A percentile compares a stretch with the other conserved stretches of the same genome.
phyloP scores from a whole-genome alignment of 2,797 vertebrate species.

The Micrastur ruficollis region DNA sequence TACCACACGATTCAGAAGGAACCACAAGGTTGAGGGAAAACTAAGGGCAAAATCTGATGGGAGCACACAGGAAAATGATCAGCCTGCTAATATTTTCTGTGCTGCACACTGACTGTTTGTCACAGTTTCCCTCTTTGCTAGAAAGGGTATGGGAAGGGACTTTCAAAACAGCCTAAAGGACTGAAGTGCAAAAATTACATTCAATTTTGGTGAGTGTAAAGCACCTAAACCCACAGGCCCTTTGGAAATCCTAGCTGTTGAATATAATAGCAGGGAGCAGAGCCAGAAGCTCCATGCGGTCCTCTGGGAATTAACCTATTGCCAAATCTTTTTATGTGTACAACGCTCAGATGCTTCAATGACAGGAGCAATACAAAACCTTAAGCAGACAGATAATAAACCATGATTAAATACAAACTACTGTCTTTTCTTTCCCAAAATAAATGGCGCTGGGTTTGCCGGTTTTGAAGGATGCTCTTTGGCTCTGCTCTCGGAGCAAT shows the following conservation, averaged over 20 bases:
- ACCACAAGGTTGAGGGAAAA: neutral
- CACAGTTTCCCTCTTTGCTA: neutral
- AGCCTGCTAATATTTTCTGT: neutral
- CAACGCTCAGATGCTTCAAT: neutral
- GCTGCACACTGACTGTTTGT: neutral
- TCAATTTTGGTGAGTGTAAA: neutral
- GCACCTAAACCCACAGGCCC: neutral
- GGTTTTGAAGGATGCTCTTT: neutral
- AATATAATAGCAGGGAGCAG: neutral
- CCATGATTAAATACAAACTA: neutral
- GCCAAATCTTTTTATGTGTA: neutral
- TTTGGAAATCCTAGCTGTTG: neutral
- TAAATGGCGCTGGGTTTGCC: neutral
- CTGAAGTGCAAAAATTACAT: neutral
- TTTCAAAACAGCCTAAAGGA: neutral
- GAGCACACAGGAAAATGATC: neutral
- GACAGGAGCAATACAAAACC: neutral
- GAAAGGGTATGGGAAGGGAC: neutral
- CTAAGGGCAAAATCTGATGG: neutral
- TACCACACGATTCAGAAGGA: neutral
- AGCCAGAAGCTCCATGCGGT: neutral
- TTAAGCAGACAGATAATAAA: slow-evolving; percentile 6
- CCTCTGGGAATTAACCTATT: neutral
- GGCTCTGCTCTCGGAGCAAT: neutral
- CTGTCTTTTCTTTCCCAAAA: neutral